These are phyloP conservation scores for Aptenodytes patagonicus DNA, from an alignment of 2,113 vertebrate species.

Conservation along the genomic window DNA sequence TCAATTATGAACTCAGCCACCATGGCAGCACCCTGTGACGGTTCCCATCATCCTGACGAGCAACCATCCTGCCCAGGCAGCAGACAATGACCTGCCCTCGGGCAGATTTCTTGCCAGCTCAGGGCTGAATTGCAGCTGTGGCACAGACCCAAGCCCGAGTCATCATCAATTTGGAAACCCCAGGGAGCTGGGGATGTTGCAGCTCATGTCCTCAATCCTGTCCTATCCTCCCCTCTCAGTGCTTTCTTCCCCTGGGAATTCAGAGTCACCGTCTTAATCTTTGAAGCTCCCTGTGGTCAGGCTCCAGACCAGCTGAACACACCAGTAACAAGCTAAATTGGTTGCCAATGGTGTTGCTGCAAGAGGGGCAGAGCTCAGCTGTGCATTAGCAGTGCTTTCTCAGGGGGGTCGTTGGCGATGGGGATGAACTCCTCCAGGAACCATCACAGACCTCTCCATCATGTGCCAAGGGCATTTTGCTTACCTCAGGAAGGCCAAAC, in stretches of 20 bases:
- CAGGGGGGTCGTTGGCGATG: fast-evolving
- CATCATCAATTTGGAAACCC: background rate
- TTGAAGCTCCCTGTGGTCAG: background rate
- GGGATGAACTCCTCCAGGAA: background rate
- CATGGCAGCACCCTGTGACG: background rate
- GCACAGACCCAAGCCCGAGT: background rate
- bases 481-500: background rate
- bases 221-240: background rate
- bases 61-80: background rate
- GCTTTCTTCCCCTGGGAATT: background rate
- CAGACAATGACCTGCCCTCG: background rate
- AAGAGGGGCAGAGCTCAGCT: background rate
- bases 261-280: background rate
- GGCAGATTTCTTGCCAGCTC: background rate
- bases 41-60: background rate
- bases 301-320: background rate
- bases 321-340: background rate
- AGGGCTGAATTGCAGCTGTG: background rate
- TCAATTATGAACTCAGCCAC: background rate
- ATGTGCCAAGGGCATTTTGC: background rate
- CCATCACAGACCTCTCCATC: background rate
- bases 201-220: background rate
- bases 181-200: background rate
- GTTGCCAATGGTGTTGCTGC: background rate
- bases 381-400: background rate